Conservation (phyloP, 1,140 invertebrate species). For the Drosophila navojoa region DNA sequence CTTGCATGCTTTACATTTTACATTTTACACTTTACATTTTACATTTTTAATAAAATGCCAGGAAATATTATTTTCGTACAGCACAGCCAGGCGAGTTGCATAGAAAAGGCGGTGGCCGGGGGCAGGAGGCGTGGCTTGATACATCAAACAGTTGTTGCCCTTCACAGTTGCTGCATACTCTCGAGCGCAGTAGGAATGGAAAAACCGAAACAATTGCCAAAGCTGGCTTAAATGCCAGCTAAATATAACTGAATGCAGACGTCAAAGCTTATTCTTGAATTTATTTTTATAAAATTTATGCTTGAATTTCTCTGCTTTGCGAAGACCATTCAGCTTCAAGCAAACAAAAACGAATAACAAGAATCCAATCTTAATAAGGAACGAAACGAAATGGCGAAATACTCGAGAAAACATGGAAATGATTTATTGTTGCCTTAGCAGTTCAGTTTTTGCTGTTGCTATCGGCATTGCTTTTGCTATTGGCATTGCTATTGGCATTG, state of each 20-base stretch:
- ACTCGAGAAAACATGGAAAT: conserved; percentile 1
- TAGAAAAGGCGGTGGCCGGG: not conserved
- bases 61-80: not conserved
- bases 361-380: not conserved
- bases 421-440: not conserved
- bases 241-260: not conserved
- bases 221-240: not conserved
- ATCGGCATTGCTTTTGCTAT: not conserved
- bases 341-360: not conserved
- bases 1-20: conserved; percentile 52
- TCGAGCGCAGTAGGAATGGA: conserved; percentile 1
- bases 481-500: not conserved
- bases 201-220: not conserved
- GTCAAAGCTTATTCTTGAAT: no score
- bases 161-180: conserved; percentile 25
- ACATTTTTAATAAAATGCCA: conserved; percentile 70
- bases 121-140: not conserved
- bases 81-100: conserved; percentile 22
- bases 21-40: conserved; percentile 59
- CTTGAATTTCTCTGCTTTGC: no score
- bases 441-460: not conserved
- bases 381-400: not conserved
- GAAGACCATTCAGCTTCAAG: not conserved
- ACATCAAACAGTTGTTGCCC: conserved; percentile 32
- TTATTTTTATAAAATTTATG: no score